Base-by-base conservation (phyloP, 2,888 invertebrate species). In the Metellina segmentata region DNA sequence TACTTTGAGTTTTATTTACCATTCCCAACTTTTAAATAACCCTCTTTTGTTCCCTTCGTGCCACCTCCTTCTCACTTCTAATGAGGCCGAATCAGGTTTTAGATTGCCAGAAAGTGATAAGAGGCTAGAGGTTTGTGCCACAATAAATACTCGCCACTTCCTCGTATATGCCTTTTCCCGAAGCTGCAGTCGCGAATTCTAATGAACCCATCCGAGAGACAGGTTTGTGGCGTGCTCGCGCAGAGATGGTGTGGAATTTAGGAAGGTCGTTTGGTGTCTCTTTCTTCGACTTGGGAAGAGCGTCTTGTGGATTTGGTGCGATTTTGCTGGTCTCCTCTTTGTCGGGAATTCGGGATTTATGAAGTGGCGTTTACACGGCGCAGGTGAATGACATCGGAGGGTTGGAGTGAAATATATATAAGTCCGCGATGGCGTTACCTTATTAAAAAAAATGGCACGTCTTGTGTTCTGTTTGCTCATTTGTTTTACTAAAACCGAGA, bases 21-120 rank as follows among this genome's bases (percentile, higher is more conserved):
- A n/a, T 20, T 6, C 13, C n/a, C 19, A 34, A 4, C 1, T 34
- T 34, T 34, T 34, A 34, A 34, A 34, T 34, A 34, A 34, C 34
- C 19, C 78, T 51, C 52, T 52, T 51, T 82, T 69, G 48, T 69
- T 48, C 52, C 13, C 34, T 51, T 71, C 70, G 20, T 19, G 20
- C 51, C 19, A 49, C 20, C 72, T 52, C 20, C 7, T 74, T 20
- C 70, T 4, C 49, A 48, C 82, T 48, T 19, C 61, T 88, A 88
- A 88, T 88, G 88, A 75, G 88, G 81, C 69, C 88, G 81, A 75
- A 81, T 75, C 81, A 81, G 88, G 88, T 81, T 81, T 81, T 69
- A 70, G 81, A 81, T 81, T 8, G 79, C 81, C 81, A 34, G 53
- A 72, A n/a, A 61, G 81, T 49, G 87, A 87, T 87, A 87, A 87